Evolutionary conservation across 2,888 invertebrate species (phyloP), one percentile per base, ranked within the genome.

Genomic region (Chromoteleia sp.): DNA sequence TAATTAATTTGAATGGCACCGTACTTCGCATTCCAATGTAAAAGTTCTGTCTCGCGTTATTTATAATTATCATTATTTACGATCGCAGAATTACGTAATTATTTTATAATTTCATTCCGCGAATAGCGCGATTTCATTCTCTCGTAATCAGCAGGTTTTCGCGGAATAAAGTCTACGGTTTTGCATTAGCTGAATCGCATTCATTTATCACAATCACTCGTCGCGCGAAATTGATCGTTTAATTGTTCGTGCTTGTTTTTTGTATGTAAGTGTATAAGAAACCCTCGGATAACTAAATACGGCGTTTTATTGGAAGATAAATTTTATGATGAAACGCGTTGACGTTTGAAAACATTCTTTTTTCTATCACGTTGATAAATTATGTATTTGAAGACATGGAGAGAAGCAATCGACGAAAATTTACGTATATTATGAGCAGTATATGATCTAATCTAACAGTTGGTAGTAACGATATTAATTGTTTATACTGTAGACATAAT

Each of bases 91-190:
- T 52, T 52, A n/a, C 29, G 52, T 52, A 65, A 58, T 70, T 56
- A 58, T 56, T 70, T 45, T 45, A 54, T 33, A 58, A 70, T 58
- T 70, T 45, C 15, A 56, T 70, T 58, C 68, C 30, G 43, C 30
- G 67, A 67, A 67, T 43, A 10, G 43, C 39, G 43, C 54, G 41
- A 67, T 67, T 67, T 67, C 54, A 54, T 54, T 43, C 43, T 15
- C 36, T n/a, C 29, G 67, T 43, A 54, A 67, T 54, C 67, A 39
- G 14, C 10, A 14, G 29, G 50, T 29, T 29, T 63, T 63, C 63
- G 48, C 15, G 15, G 63, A 63, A 48, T 0, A 10, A 21, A 45
- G 21, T 21, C 6, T n/a, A n/a, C 12, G 7, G 39, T 21, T 59
- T 59, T 59, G 59, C 59, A 0, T 59, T 59, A 41, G 14, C 33